Percentiles rank a stretch among this genome's conserved stretches.
These are phyloP conservation scores for Microtus ochrogaster DNA, from an alignment of 2,113 vertebrate genomes.

Conservation along the genomic window DNA sequence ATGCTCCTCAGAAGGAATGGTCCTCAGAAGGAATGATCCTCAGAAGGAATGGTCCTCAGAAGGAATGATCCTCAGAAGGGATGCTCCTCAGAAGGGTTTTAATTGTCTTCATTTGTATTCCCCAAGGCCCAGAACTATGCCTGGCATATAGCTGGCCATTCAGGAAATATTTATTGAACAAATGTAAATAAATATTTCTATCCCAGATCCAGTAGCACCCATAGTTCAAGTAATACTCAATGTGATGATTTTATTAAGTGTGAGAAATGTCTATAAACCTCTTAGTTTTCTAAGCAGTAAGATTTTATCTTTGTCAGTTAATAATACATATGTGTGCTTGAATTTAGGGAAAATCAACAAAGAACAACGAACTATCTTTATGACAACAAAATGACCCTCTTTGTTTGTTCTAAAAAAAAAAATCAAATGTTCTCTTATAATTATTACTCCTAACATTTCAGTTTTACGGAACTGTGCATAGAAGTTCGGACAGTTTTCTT, in stretches of 20 bases:
- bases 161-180: conserved; percentile 22
- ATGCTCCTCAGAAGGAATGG: accelerated
- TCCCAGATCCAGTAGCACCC: neutral
- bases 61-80: too few relatives aligned
- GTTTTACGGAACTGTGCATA: conserved; percentile 6
- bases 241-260: neutral
- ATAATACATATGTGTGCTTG: neutral
- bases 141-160: neutral
- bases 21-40: too few relatives aligned
- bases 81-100: neutral
- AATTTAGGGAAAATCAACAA: neutral
- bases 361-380: neutral
- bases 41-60: too few relatives aligned
- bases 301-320: neutral
- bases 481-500: conserved; percentile 51
- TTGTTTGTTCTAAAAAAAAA: conserved; percentile 39
- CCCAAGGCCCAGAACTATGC: neutral
- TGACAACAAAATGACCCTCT: neutral
- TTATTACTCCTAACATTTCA: conserved; percentile 45
- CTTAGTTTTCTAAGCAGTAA: neutral
- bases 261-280: conserved; percentile 24
- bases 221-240: neutral
- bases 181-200: neutral
- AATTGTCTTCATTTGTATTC: neutral
- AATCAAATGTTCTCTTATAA: conserved; percentile 54